Evolutionary conservation across 1,140 invertebrate species (phyloP), one percentile per base, ranked within the genome.

Genomic region (Dreissena rostriformis): DNA sequence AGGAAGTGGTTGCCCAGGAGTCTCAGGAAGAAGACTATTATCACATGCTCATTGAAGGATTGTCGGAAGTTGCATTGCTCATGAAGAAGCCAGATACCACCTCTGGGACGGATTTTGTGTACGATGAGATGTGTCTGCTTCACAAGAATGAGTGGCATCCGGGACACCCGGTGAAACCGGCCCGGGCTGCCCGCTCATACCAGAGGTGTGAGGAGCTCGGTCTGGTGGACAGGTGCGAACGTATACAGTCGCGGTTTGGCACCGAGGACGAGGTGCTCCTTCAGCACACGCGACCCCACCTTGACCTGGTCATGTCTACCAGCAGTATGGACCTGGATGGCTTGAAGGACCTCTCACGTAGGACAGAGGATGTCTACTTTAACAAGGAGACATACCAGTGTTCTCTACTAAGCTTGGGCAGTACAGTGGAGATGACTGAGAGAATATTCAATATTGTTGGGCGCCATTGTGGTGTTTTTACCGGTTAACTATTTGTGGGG

Each of bases 361-460:
- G 96, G 90, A 98, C 96, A 92, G 97, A 99, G 92, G 95, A 96
- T 17, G 93, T 98, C 88, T 99, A 96, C 92, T n/a, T n/a, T n/a
- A n/a, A n/a, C n/a, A n/a, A n/a, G n/a, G n/a, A n/a, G n/a, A n/a
- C n/a, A n/a, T n/a, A n/a, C n/a, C n/a, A n/a, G n/a, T n/a, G n/a
- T n/a, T n/a, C n/a, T n/a, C n/a, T n/a, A n/a, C n/a, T n/a, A n/a
- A n/a, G n/a, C n/a, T n/a, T n/a, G n/a, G n/a, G n/a, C n/a, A n/a
- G n/a, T n/a, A n/a, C n/a, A n/a, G n/a, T n/a, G n/a, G n/a, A n/a
- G n/a, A n/a, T n/a, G n/a, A n/a, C n/a, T n/a, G n/a, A n/a, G n/a
- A n/a, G n/a, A n/a, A n/a, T n/a, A n/a, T n/a, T n/a, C n/a, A n/a
- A n/a, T n/a, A n/a, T n/a, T n/a, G n/a, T n/a, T n/a, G n/a, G n/a